A percentile compares a stretch with the other conserved stretches of the same genome.
phyloP scores from a whole-genome alignment of 2,113 vertebrate species.

The Gopherus flavomarginatus region DNA sequence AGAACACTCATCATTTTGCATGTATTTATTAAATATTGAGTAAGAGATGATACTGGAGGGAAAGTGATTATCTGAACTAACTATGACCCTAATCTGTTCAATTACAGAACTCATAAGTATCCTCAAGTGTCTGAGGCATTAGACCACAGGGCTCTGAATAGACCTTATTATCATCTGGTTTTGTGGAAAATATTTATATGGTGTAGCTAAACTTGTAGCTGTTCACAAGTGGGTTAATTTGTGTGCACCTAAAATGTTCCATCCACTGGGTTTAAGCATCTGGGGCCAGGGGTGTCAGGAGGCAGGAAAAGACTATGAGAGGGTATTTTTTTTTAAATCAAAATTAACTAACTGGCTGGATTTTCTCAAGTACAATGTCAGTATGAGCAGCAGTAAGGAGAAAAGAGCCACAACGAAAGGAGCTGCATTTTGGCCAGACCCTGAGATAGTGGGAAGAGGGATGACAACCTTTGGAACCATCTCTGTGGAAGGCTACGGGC shows the following conservation, averaged over 20 bases:
- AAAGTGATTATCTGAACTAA: neutral
- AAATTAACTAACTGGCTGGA: neutral
- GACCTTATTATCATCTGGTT: neutral
- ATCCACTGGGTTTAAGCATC: neutral
- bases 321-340: neutral
- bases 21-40: neutral
- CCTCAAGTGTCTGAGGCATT: neutral
- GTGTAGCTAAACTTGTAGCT: neutral
- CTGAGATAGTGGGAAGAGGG: neutral
- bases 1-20: neutral
- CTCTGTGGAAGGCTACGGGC: neutral
- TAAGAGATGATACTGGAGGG: neutral
- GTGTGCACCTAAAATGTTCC: neutral
- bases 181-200: neutral
- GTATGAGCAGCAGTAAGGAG: neutral
- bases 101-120: neutral
- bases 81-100: neutral
- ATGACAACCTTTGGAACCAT: neutral
- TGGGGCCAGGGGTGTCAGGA: neutral
- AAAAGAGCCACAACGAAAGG: neutral
- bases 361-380: neutral
- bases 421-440: fast-evolving
- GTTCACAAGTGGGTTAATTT: neutral
- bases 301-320: neutral
- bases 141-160: neutral